phyloP scores from a whole-genome alignment of 2,797 vertebrate genomes.

The Lophius americanus region DNA sequence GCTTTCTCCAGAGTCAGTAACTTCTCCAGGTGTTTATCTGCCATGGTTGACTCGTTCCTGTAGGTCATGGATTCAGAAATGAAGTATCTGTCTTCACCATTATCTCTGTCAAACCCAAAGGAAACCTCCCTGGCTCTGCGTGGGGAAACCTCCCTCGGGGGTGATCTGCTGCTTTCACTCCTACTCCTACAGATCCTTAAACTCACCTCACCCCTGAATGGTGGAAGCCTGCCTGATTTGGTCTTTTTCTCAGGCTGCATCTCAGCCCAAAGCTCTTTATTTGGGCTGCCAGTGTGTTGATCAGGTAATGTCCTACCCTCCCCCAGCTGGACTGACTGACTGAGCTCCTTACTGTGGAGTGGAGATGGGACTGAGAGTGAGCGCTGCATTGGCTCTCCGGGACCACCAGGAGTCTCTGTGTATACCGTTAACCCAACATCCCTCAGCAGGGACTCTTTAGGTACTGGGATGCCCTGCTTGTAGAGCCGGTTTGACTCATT shows the following conservation, averaged over 20 bases:
- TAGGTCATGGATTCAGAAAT: slow-evolving; percentile 66
- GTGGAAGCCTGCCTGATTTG: slow-evolving; percentile 35
- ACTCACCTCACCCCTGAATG: slow-evolving; percentile 42
- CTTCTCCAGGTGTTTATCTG: slow-evolving; percentile 81
- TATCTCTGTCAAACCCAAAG: slow-evolving; percentile 42
- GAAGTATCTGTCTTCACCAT: slow-evolving; percentile 47
- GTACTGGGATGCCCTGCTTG: slow-evolving; percentile 81
- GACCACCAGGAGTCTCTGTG: slow-evolving; percentile 77
- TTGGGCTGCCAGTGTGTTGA: slow-evolving; percentile 51
- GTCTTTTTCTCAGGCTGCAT: slow-evolving; percentile 31
- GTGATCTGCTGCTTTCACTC: slow-evolving; percentile 60
- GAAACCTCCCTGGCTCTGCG: slow-evolving; percentile 45
- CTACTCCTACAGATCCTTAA: slow-evolving; percentile 51
- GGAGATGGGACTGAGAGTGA: slow-evolving; percentile 77
- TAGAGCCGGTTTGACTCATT: slow-evolving; percentile 60
- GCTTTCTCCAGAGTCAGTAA: slow-evolving; percentile 81
- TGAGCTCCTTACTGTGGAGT: slow-evolving; percentile 60
- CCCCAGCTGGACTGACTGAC: slow-evolving; percentile 58
- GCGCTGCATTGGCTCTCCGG: slow-evolving; percentile 71
- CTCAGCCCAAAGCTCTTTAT: slow-evolving; percentile 39
- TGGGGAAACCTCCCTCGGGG: slow-evolving; percentile 40
- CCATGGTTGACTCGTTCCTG: slow-evolving; percentile 76
- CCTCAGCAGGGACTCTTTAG: slow-evolving; percentile 80
- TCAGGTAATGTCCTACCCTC: slow-evolving; percentile 55
- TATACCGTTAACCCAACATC: slow-evolving; percentile 85